phyloP scores from a whole-genome alignment of 2,113 vertebrate species.

The Epinephelus moara region DNA sequence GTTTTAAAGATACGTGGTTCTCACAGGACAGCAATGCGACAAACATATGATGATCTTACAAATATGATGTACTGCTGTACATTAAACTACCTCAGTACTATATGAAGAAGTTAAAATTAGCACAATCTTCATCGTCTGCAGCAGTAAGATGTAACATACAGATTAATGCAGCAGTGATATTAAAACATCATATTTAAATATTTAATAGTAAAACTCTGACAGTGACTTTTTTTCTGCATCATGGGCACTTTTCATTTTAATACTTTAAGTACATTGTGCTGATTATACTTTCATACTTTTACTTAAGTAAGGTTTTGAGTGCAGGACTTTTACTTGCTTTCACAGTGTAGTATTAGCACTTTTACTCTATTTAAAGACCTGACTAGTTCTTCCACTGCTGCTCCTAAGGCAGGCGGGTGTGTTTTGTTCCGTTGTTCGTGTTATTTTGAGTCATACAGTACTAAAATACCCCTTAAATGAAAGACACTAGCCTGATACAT shows the following conservation, averaged over 20 bases:
- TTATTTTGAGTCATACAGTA: constrained; percentile 23
- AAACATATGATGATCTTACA: not conserved
- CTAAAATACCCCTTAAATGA: constrained; percentile 29
- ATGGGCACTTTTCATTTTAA: not conserved
- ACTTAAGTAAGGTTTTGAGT: not conserved
- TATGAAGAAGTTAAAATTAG: not conserved
- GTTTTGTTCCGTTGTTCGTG: constrained; percentile 6
- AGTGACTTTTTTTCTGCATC: not conserved
- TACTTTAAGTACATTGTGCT: not conserved
- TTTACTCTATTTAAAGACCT: not conserved
- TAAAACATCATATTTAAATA: not conserved
- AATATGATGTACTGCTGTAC: not conserved
- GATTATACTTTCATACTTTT: not conserved
- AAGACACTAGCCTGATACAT: constrained; percentile 21
- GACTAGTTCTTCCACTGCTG: not conserved
- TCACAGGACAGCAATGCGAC: not conserved
- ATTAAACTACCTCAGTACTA: not conserved
- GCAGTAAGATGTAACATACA: not conserved
- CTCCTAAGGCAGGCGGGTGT: not conserved
- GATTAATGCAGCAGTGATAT: not conserved
- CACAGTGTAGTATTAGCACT: no score
- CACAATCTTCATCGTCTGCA: not conserved
- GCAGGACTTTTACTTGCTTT: not conserved
- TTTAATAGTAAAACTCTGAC: not conserved
- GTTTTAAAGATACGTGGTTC: not conserved